A percentile compares a stretch with the other conserved stretches of the same genome.
phyloP scores from a whole-genome alignment of 2,113 vertebrate species.

The Sphyrna mokarran region DNA sequence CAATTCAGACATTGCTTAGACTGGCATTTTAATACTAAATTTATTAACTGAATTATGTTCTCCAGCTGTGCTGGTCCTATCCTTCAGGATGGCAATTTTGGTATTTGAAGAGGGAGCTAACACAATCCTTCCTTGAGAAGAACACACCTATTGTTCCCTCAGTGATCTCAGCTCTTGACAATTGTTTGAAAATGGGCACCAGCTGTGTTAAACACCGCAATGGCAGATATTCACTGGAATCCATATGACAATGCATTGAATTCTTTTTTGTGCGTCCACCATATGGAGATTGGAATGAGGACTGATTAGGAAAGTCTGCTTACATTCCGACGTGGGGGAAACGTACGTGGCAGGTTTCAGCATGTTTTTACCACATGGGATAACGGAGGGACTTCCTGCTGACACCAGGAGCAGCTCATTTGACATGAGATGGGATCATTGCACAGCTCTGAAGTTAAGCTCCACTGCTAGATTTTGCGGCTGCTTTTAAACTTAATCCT shows the following conservation, averaged over 20 bases:
- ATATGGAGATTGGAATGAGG: too few species aligned
- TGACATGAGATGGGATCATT: not conserved
- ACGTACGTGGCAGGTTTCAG: not conserved
- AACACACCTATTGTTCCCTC: not conserved
- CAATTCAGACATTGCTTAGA: too few species aligned
- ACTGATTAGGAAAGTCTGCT: not conserved
- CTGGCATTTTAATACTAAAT: too few species aligned
- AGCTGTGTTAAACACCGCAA: not conserved
- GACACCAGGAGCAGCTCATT: not conserved
- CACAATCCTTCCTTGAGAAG: not conserved
- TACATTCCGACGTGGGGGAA: not conserved
- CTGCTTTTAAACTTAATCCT: not conserved
- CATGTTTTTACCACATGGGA: not conserved
- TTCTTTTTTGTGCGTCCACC: not conserved
- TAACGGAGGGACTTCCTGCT: not conserved
- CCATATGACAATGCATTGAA: not conserved
- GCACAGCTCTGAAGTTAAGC: too few species aligned
- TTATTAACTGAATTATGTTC: not conserved
- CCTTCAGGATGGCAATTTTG: not conserved
- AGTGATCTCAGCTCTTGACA: not conserved
- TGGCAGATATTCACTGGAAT: not conserved
- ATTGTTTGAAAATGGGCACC: not conserved
- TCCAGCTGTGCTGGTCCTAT: not conserved
- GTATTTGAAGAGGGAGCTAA: not conserved
- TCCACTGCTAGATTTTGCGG: not conserved